A percentile compares a stretch with the other conserved stretches of the same genome.
Evolutionary conservation across 2,797 vertebrate species (phyloP).

Genomic region (Cynodonichthys magdalenae): DNA sequence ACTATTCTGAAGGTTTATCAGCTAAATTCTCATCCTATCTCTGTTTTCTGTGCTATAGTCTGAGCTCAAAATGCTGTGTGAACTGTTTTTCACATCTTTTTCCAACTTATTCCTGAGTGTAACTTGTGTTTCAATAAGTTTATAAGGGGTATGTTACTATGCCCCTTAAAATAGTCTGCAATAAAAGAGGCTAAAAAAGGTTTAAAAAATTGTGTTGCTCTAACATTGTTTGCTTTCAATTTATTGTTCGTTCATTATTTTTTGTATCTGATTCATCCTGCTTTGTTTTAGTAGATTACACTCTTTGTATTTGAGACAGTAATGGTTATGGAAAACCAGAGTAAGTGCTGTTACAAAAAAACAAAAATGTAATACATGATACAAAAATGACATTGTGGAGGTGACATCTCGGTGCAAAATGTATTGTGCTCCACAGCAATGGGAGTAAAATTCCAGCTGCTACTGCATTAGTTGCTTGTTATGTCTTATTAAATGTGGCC

Average conservation of each 20-base stretch:
- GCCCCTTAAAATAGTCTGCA: no score
- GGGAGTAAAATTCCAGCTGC: conserved; percentile 2
- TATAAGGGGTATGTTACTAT: no score
- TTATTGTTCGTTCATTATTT: neutral
- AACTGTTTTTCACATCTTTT: no score
- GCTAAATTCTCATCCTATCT: neutral
- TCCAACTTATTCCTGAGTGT: no score
- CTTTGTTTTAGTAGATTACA: no score
- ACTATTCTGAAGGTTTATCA: neutral
- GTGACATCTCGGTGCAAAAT: neutral
- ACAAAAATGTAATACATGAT: neutral
- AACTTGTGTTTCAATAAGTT: no score
- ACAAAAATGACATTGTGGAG: conserved; percentile 5
- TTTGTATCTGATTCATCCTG: neutral
- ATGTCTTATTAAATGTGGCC: conserved; percentile 12
- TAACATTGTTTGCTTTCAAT: neutral
- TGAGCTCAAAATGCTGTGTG: no score
- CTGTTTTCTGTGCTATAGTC: neutral
- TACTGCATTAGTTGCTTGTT: conserved; percentile 7
- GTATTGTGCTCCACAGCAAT: neutral
- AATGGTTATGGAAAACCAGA: neutral
- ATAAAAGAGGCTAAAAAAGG: no score
- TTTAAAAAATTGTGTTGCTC: no score
- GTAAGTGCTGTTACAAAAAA: neutral
- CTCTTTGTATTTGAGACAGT: neutral